Percentiles rank a stretch among this genome's conserved stretches.
Conservation (phyloP, 2,888 invertebrate species). For the Epirrhoe alternata region DNA sequence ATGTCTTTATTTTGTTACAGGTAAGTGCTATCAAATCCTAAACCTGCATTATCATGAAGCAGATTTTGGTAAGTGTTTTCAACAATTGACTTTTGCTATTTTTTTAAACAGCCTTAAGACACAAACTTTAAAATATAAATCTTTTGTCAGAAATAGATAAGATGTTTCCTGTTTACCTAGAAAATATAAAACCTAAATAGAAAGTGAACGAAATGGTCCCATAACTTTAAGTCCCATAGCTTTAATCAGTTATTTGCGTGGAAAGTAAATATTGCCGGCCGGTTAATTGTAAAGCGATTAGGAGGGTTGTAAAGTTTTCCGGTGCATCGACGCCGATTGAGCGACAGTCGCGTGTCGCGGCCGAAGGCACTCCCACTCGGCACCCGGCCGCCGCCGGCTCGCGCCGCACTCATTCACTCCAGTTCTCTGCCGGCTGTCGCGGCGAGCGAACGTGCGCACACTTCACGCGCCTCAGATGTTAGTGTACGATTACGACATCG, state of each 20-base stretch:
- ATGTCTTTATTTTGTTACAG: conserved; percentile 59
- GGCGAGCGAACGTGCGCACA: conserved; percentile 73
- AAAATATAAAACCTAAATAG: background rate
- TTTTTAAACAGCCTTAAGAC: background rate
- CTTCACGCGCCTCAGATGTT: conserved; percentile 76
- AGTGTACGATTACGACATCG: conserved; percentile 83
- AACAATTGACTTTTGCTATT: background rate
- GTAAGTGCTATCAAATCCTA: conserved; percentile 51
- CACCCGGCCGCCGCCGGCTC: conserved; percentile 67
- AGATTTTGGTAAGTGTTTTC: conserved; percentile 32
- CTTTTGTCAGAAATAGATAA: background rate
- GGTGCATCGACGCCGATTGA: conserved; percentile 69
- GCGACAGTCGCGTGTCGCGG: conserved; percentile 69
- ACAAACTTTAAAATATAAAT: background rate
- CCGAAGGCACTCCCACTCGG: conserved; percentile 74
- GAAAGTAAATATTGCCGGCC: conserved; percentile 75
- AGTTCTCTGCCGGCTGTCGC: conserved; percentile 79
- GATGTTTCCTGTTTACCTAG: background rate
- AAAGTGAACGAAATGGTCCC: conserved; percentile 4
- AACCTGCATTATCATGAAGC: background rate
- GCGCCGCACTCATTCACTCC: conserved; percentile 79
- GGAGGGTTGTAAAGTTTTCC: conserved; percentile 81
- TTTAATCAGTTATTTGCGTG: conserved; percentile 49
- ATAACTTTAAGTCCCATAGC: conserved; percentile 25
- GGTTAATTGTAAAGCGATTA: conserved; percentile 80